Percentiles rank a stretch among this genome's conserved stretches.
These are phyloP conservation scores for Cyprinodon tularosa DNA, from an alignment of 2,113 vertebrate species.

Conservation along the genomic window DNA sequence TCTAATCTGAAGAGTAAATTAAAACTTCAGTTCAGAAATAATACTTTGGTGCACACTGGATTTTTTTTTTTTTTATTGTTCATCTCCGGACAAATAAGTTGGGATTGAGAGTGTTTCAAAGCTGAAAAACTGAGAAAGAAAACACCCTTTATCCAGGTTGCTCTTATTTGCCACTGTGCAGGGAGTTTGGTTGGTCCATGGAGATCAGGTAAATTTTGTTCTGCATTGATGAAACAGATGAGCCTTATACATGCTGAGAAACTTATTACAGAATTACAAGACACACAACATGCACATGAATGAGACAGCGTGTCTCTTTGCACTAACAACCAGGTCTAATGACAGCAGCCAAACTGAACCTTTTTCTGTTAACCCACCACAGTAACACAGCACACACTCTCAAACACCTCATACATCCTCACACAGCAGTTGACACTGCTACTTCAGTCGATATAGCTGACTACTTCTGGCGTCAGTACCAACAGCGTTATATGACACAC, in stretches of 20 bases:
- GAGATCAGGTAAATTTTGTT: slow-evolving; percentile 30
- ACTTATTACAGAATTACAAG: slow-evolving; percentile 42
- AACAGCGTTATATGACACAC: slow-evolving; percentile 67
- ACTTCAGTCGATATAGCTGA: slow-evolving; percentile 64
- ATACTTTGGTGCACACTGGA: neutral
- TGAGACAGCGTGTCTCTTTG: slow-evolving; percentile 5
- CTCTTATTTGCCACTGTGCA: neutral
- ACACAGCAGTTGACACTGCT: slow-evolving; percentile 68
- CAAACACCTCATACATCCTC: slow-evolving; percentile 17
- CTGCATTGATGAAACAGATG: slow-evolving; percentile 44
- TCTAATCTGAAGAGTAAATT: neutral
- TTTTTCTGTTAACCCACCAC: slow-evolving; percentile 20
- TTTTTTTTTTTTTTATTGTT: slow-evolving; percentile 15
- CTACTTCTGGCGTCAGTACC: slow-evolving; percentile 66
- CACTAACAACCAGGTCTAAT: slow-evolving; percentile 38
- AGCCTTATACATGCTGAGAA: slow-evolving; percentile 43
- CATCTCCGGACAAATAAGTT: neutral
- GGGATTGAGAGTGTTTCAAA: neutral
- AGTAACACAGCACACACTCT: slow-evolving; percentile 9
- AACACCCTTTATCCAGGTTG: neutral
- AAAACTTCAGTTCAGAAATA: neutral
- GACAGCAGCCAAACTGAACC: slow-evolving; percentile 42
- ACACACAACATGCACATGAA: slow-evolving; percentile 19
- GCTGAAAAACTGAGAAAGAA: slow-evolving; percentile 21
- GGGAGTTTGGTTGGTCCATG: slow-evolving; percentile 6